Evolutionary conservation across 2,888 invertebrate species (phyloP), one percentile per base, ranked within the genome.

Genomic region (Oscheius sp.): DNA sequence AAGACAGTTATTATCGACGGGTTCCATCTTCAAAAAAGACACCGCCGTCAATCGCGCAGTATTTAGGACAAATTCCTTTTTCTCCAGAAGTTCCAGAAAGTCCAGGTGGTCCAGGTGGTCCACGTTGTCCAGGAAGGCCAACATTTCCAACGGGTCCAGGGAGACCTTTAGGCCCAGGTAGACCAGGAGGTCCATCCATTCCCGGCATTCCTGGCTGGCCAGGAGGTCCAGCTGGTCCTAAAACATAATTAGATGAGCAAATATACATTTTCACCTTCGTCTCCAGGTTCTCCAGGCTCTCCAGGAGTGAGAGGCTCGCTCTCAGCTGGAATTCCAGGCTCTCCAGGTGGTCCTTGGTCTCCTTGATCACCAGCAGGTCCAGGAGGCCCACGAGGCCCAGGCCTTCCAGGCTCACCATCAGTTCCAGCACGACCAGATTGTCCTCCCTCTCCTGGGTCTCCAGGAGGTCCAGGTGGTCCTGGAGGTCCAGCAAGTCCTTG

Each of bases 11-110:
- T 78, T 80, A 80, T 69, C 81, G 81, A 55, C 81, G 78, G 48
- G 84, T 84, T 76, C 84, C 84, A 74, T 84, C 84, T 75, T 84
- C 84, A 82, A 84, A 84, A 83, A 84, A 84, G 72, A 84, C 82
- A 74, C 78, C 78, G 64, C 78, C 78, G 69, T 78, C 78, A 61
- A 78, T 69, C 65, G 78, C 78, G 71, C 78, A 78, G 63, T 78
- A 78, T 53, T 78, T 79, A 70, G 79, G 77, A 69, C 80, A 80
- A 74, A 76, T 78, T 55, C 78, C 76, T 72, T 76, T 76, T 73
- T 15, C 31, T 34, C 69, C 69, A 25, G 66, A 52, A 15, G 33
- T n/a, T 52, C 69, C 69, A 12, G 69, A 53, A 58, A 10, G 73
- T 23, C 52, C 52, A 27, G 2, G 52, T 8, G 23, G 12, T 53